Evolutionary conservation across 1,140 invertebrate species (phyloP), one percentile per base, ranked within the genome.

Genomic region (Ceratina calcarata): DNA sequence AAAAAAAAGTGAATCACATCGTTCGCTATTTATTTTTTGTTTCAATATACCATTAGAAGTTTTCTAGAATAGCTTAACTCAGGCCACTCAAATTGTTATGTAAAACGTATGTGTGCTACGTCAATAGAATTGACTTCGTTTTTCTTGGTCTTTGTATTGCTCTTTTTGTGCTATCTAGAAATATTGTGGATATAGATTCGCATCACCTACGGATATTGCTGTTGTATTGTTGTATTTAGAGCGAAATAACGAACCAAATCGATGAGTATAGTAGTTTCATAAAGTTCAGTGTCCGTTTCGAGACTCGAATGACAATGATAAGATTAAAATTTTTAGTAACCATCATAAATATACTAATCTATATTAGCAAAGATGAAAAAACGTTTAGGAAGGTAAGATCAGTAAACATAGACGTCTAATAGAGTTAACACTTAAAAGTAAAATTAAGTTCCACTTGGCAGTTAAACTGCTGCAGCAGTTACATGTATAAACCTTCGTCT

Each of bases 221-320:
- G 1, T 32, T 32, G 22, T 55, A 68, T 68, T 32, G 1, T 32
- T 32, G 22, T 55, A 68, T 68, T 68, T 22, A 67, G 45, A 53
- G 32, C n/a, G 64, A 49, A 66, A 66, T 37, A 24, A 22, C 49
- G 20, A 67, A 67, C 20, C 13, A 20, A 67, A 67, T 67, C 20
- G 66, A 67, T 67, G 12, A 18, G 49, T n/a, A 55, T 67, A 7
- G 16, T 53, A 24, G 22, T 53, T 15, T 15, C 20, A 18, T 22
- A n/a, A 55, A 27, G 20, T 6, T 27, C 27, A 24, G 13, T 13
- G 60, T 27, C 27, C 22, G 22, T 15, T 67, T 67, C 27, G 16
- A 27, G 15, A 15, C 20, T 32, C 6, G 24, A n/a, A n/a, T n/a
- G 24, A 18, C 15, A 62, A 27, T 62, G 22, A 32, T 64, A 64